Conservation (phyloP, 23 tunicate genomes). For the Ciona savignyi region DNA sequence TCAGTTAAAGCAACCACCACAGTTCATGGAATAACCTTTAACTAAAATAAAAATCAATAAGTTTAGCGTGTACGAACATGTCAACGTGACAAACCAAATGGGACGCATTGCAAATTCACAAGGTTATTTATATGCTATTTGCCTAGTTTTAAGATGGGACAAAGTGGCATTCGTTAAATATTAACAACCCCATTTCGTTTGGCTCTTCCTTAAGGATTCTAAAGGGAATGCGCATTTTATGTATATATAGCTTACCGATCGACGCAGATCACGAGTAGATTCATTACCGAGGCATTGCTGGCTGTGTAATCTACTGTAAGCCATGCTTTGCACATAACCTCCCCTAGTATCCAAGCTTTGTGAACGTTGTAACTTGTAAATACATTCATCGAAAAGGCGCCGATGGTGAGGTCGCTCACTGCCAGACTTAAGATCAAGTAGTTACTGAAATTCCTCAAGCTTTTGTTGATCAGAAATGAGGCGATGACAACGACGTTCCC, state of each 20-base stretch:
- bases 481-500: constrained; percentile 77
- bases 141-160: too few species aligned
- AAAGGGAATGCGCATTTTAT: too few species aligned
- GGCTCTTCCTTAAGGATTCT: too few species aligned
- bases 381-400: constrained; percentile 86
- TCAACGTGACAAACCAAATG: too few species aligned
- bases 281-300: constrained; percentile 84
- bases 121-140: too few species aligned
- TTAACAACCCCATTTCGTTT: too few species aligned
- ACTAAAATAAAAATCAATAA: too few species aligned
- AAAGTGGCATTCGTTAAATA: too few species aligned
- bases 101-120: too few species aligned
- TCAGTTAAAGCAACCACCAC: too few species aligned
- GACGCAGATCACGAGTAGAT: constrained; percentile 74
- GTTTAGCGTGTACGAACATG: too few species aligned
- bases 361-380: constrained; percentile 65
- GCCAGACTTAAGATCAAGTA: constrained; percentile 82
- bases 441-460: constrained; percentile 76
- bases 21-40: too few species aligned
- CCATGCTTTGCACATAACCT: constrained; percentile 88
- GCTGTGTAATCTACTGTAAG: constrained; percentile 81
- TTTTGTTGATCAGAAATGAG: constrained; percentile 63
- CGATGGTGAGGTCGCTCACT: constrained; percentile 81
- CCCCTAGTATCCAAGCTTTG: constrained; percentile 58
- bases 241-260: constrained; percentile 42